These are phyloP conservation scores for Tokudaia tokunoshimensis DNA, from an alignment of 2,797 vertebrate species.

Conservation along the genomic window DNA sequence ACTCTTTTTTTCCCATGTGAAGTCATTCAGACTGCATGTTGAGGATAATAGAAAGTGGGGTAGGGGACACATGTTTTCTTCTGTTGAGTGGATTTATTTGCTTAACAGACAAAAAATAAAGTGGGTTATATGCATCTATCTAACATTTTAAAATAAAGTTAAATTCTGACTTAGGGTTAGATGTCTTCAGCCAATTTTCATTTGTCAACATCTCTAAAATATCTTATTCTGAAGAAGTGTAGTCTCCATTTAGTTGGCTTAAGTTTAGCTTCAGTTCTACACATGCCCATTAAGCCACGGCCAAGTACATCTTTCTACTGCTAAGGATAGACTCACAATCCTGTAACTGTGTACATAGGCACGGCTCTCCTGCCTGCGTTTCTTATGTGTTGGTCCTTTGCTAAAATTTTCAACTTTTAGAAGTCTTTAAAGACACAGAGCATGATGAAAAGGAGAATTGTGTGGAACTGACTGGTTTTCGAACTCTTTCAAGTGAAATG, in stretches of 20 bases:
- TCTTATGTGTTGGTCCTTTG: conserved; percentile 41
- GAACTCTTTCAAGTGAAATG: not conserved
- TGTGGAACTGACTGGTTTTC: not conserved
- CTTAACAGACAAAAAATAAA: not conserved
- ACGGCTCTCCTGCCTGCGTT: not conserved
- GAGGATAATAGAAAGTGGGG: not conserved
- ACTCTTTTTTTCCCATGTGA: not conserved
- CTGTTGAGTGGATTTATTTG: conserved; percentile 36
- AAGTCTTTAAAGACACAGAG: conserved; percentile 21
- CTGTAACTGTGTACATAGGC: not conserved
- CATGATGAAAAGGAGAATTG: not conserved
- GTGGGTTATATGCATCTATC: not conserved
- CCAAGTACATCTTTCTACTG: conserved; percentile 19
- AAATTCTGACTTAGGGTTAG: conserved; percentile 23
- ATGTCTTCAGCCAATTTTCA: not conserved
- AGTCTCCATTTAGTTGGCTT: not conserved
- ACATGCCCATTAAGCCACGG: not conserved
- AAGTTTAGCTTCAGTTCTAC: conserved; percentile 10
- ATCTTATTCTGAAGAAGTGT: not conserved
- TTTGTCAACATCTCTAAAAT: not conserved
- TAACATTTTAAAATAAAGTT: conserved; percentile 7
- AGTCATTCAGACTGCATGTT: not conserved
- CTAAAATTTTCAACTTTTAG: conserved; percentile 3
- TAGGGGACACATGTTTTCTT: not conserved
- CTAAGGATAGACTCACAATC: not conserved